These are phyloP conservation scores for Amitus sp. DNA, from an alignment of 2,888 invertebrate species.

Conservation along the genomic window DNA sequence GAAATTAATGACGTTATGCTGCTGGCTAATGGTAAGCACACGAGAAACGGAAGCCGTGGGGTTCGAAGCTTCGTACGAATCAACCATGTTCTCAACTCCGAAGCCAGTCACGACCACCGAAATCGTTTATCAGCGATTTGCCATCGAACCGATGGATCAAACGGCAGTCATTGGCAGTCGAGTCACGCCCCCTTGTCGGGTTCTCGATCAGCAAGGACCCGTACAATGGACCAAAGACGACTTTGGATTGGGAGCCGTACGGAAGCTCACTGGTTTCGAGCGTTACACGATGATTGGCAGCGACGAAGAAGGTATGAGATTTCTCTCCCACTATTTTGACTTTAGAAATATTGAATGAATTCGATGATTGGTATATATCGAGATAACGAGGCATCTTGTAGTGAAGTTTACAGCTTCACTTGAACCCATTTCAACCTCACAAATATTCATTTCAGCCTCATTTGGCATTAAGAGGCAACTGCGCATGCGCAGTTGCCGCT, in stretches of 20 bases:
- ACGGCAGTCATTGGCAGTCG: conserved; percentile 89
- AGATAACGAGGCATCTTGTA: too few species aligned
- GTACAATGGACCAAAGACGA: conserved; percentile 98
- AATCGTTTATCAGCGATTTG: conserved; percentile 79
- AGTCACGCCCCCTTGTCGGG: conserved; percentile 89
- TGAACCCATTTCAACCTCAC: too few species aligned
- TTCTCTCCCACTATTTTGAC: neutral
- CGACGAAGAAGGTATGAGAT: conserved; percentile 85
- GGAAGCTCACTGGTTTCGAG: conserved; percentile 91
- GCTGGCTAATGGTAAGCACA: conserved; percentile 45
- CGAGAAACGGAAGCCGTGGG: conserved; percentile 42
- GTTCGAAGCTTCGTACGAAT: conserved; percentile 35
- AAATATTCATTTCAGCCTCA: too few species aligned
- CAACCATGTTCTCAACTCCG: conserved; percentile 49
- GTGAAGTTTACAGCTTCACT: too few species aligned
- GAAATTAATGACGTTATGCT: conserved; percentile 48
- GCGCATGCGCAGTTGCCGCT: too few species aligned
- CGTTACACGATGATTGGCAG: conserved; percentile 96
- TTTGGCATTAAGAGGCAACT: too few species aligned
- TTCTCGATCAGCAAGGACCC: conserved; percentile 87
- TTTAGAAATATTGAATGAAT: neutral
- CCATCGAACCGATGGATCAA: conserved; percentile 91
- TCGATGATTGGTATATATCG: too few species aligned
- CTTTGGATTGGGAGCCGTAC: conserved; percentile 91
- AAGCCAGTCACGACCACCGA: conserved; percentile 59